Evolutionary conservation across 2,113 vertebrate genomes (phyloP).

Genomic region (Syngnathus typhle): DNA sequence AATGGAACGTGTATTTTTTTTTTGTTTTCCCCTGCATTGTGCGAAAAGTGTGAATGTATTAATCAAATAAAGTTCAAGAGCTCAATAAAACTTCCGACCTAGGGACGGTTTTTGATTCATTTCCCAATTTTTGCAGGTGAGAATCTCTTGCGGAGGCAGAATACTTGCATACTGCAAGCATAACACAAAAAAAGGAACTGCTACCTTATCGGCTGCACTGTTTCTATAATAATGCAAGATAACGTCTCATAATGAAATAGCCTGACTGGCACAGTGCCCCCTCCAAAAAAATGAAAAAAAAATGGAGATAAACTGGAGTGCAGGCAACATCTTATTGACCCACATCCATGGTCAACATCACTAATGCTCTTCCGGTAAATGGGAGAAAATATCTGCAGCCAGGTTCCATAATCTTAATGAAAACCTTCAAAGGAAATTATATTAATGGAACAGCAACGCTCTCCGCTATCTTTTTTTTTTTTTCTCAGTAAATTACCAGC

Average conservation of each 20-base stretch:
- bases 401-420: slow-evolving; percentile 15
- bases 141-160: not conserved
- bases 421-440: not conserved
- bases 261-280: not conserved
- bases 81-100: not conserved
- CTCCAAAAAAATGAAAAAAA: not conserved
- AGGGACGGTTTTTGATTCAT: not conserved
- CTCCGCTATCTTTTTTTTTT: not conserved
- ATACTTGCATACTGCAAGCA: not conserved
- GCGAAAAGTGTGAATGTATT: not conserved
- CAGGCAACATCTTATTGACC: slow-evolving; percentile 7
- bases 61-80: slow-evolving; percentile 1
- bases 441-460: not conserved
- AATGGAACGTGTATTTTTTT: not conserved
- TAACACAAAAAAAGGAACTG: not conserved
- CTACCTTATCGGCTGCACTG: not conserved
- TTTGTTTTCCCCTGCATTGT: not conserved
- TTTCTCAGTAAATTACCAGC: not conserved
- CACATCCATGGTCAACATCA: slow-evolving; percentile 12
- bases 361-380: slow-evolving; percentile 1
- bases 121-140: not conserved
- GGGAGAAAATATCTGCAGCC: slow-evolving; percentile 5
- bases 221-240: not conserved
- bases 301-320: slow-evolving; percentile 10
- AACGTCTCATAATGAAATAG: slow-evolving; percentile 4